These are phyloP conservation scores for Thunnus albacares DNA, from an alignment of 2,797 vertebrate genomes.

Conservation along the genomic window DNA sequence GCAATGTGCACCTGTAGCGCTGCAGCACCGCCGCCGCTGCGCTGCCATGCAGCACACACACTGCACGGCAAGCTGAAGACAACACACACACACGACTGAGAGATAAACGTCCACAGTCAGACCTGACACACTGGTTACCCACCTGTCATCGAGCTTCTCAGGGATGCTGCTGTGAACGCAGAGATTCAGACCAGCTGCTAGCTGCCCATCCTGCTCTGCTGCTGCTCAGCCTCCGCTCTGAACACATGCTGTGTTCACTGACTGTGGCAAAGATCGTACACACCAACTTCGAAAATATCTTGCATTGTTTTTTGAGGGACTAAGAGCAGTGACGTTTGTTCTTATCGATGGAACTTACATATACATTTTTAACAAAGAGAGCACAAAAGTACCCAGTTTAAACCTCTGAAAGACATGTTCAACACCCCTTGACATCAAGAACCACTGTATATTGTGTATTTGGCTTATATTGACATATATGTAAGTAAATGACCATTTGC, in stretches of 20 bases:
- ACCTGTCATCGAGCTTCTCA: slow-evolving; percentile 29
- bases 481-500: too few relatives aligned
- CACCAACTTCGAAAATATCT: not conserved
- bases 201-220: slow-evolving; percentile 35
- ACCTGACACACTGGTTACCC: not conserved
- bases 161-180: not conserved
- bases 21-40: slow-evolving; percentile 8
- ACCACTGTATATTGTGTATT: too few relatives aligned
- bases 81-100: not conserved
- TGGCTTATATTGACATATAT: too few relatives aligned
- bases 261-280: slow-evolving; percentile 3
- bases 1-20: slow-evolving; percentile 59
- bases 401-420: too few relatives aligned
- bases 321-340: too few relatives aligned
- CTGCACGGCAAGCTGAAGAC: not conserved
- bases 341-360: too few relatives aligned
- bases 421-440: too few relatives aligned
- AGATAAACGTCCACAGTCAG: not conserved
- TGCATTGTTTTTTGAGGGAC: not conserved
- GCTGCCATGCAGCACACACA: not conserved
- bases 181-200: slow-evolving; percentile 13
- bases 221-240: slow-evolving; percentile 11
- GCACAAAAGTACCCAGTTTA: too few relatives aligned
- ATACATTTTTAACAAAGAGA: not conserved
- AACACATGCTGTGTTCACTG: slow-evolving; percentile 34